These are phyloP conservation scores for Amaurobius ferox DNA, from an alignment of 2,888 invertebrate genomes.

Conservation along the genomic window DNA sequence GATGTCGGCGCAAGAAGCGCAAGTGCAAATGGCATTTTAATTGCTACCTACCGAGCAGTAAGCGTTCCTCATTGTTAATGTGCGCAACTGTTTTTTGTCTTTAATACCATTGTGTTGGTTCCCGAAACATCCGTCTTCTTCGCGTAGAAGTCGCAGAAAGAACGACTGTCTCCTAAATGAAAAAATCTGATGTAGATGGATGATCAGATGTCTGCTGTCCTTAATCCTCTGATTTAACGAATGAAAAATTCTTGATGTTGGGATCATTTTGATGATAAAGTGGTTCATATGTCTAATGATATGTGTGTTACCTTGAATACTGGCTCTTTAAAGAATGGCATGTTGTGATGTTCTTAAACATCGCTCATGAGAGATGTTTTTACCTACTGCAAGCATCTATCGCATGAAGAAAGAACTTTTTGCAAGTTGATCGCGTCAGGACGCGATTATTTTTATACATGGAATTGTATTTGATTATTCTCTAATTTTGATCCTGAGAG, in stretches of 20 bases:
- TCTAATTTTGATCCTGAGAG: no score
- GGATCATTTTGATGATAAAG: not conserved
- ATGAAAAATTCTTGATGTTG: not conserved
- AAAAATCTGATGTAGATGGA: not conserved
- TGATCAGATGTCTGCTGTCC: not conserved
- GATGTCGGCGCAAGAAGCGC: constrained; percentile 50
- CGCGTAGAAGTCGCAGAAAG: constrained; percentile 2
- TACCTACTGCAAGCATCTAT: no score
- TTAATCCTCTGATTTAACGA: not conserved
- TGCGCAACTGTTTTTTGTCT: constrained; percentile 16
- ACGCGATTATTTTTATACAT: no score
- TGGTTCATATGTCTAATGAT: no score
- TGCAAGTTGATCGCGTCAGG: no score
- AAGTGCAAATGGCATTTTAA: constrained; percentile 71
- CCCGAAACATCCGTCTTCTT: not conserved
- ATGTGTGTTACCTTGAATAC: no score
- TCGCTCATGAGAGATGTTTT: no score
- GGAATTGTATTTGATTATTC: no score
- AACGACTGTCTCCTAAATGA: not conserved
- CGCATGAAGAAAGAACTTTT: no score
- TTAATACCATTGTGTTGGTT: constrained; percentile 10
- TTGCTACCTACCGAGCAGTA: constrained; percentile 61
- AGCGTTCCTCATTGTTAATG: constrained; percentile 34
- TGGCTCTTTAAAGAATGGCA: no score
- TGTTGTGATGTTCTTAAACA: no score